Evolutionary conservation across 2,888 invertebrate genomes (phyloP).

Genomic region (Autographa gamma): DNA sequence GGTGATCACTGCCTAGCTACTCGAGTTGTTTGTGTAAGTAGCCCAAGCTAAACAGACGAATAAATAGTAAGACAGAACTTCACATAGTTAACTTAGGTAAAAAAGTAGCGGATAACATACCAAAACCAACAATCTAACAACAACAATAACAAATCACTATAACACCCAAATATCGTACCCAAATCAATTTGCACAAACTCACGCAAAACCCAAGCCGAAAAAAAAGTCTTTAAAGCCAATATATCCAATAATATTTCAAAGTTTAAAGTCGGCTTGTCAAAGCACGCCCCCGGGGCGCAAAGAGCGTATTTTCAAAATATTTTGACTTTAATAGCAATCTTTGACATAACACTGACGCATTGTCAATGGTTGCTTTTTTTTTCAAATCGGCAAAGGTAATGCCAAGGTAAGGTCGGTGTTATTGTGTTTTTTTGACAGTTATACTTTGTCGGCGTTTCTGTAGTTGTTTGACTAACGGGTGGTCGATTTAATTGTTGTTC

Average conservation of each 20-base stretch:
- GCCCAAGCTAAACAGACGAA: too few relatives aligned
- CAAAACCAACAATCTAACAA: background rate
- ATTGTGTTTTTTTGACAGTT: slow-evolving; percentile 48
- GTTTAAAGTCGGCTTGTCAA: slow-evolving; percentile 70
- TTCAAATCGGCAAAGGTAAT: slow-evolving; percentile 60
- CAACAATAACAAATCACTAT: background rate
- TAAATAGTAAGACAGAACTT: too few relatives aligned
- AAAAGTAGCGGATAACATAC: background rate
- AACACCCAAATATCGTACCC: background rate
- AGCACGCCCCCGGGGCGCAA: slow-evolving; percentile 77
- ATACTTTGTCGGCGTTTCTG: slow-evolving; percentile 48
- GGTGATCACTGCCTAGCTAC: too few relatives aligned
- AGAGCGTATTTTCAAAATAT: slow-evolving; percentile 87
- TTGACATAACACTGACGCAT: slow-evolving; percentile 80
- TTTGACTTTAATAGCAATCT: slow-evolving; percentile 86
- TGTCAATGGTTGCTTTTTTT: slow-evolving; percentile 64
- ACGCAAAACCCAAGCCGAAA: slow-evolving; percentile 43
- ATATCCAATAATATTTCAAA: slow-evolving; percentile 53
- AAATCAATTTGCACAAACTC: slow-evolving; percentile 51
- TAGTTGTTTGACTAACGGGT: slow-evolving; percentile 47
- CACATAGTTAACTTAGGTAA: too few relatives aligned
- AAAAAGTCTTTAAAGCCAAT: slow-evolving; percentile 44
- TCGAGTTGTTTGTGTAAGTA: too few relatives aligned
- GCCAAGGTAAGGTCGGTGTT: slow-evolving; percentile 48
- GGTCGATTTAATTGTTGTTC: slow-evolving; percentile 33